Evolutionary conservation across 2,113 vertebrate genomes (phyloP).

Genomic region (Sinocyclocheilus maitianheensis): DNA sequence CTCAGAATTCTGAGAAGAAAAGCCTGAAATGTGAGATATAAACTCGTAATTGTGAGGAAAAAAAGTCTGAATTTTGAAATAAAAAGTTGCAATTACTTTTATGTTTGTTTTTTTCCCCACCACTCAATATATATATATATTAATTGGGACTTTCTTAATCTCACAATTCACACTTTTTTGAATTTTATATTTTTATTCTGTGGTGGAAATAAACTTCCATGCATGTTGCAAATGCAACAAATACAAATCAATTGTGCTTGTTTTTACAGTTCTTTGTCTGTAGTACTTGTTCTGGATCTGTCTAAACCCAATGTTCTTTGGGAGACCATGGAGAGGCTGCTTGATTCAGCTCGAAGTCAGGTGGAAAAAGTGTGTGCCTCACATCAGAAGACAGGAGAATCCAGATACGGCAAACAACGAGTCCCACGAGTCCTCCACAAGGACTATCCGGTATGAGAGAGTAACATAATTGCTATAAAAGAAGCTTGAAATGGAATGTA

Average conservation of each 20-base stretch:
- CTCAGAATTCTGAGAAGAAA: too few relatives aligned
- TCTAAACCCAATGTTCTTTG: slow-evolving; percentile 90
- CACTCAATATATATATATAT: too few relatives aligned
- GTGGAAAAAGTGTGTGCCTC: slow-evolving; percentile 78
- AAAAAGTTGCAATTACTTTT: too few relatives aligned
- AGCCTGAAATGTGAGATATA: too few relatives aligned
- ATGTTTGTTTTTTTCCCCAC: too few relatives aligned
- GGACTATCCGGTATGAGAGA: slow-evolving; percentile 78
- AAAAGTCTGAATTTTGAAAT: too few relatives aligned
- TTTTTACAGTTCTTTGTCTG: slow-evolving; percentile 81
- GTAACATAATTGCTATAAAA: neutral
- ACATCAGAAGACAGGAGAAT: slow-evolving; percentile 73
- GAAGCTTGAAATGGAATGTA: neutral
- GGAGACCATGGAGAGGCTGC: slow-evolving; percentile 86
- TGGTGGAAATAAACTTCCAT: neutral
- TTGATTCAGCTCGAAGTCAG: slow-evolving; percentile 79
- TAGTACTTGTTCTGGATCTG: slow-evolving; percentile 90
- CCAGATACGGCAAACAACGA: slow-evolving; percentile 74
- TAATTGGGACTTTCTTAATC: too few relatives aligned
- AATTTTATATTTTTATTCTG: neutral
- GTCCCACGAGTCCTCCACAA: slow-evolving; percentile 76
- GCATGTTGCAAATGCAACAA: neutral
- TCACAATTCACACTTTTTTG: neutral
- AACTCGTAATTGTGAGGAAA: too few relatives aligned
- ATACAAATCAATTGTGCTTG: neutral